A percentile compares a stretch with the other conserved stretches of the same genome.
phyloP scores from a whole-genome alignment of 2,113 vertebrate genomes.

The Lampris incognitus region DNA sequence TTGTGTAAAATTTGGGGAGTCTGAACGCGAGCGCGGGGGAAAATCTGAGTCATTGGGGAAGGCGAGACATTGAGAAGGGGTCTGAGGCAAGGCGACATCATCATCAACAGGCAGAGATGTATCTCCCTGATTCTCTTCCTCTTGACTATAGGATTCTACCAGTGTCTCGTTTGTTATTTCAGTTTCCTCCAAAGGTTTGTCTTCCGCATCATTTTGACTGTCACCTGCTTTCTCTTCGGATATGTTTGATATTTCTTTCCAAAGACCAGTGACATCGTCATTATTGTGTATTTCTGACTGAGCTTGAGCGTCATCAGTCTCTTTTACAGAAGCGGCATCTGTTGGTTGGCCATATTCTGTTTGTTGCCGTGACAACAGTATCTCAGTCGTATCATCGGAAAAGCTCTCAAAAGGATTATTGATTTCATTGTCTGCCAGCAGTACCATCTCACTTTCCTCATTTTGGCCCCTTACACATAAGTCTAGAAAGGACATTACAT shows the following conservation, averaged over 20 bases:
- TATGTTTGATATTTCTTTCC: slow-evolving; percentile 2
- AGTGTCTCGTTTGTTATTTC: background rate
- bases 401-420: background rate
- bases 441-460: background rate
- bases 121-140: slow-evolving; percentile 4
- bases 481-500: background rate
- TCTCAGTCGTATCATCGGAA: background rate
- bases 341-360: slow-evolving; percentile 29
- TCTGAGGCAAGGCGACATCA: background rate
- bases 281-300: slow-evolving; percentile 10
- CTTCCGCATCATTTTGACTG: slow-evolving; percentile 16
- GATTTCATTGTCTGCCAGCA: background rate
- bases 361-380: slow-evolving; percentile 8
- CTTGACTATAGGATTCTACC: background rate
- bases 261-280: slow-evolving; percentile 18
- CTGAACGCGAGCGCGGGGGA: slow-evolving; percentile 10
- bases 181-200: background rate
- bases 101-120: background rate
- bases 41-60: slow-evolving; percentile 4
- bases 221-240: slow-evolving; percentile 13
- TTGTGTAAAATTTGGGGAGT: slow-evolving; percentile 1
- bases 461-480: background rate
- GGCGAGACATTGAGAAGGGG: background rate
- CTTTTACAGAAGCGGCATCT: slow-evolving; percentile 3
- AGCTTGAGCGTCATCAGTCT: slow-evolving; percentile 8